Conservation (phyloP, 2,888 invertebrate genomes). For the Eupithecia dodoneata region DNA sequence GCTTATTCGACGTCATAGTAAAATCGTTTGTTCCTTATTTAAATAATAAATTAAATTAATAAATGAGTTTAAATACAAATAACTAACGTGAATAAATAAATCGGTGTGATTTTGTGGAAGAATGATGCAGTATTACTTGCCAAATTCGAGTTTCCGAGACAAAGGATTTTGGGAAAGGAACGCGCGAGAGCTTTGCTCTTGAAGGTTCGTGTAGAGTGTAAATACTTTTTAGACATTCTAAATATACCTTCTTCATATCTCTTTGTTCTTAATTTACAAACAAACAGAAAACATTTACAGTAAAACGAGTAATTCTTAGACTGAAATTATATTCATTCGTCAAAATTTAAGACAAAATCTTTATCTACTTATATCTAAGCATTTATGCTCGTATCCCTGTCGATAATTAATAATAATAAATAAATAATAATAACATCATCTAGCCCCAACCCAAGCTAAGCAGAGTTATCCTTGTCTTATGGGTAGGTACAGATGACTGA, state of each 20-base stretch:
- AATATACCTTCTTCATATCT: background rate
- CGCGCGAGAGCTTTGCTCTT: background rate
- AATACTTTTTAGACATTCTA: background rate
- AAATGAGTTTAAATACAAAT: background rate
- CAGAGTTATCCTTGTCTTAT: too few species aligned
- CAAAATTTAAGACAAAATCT: too few species aligned
- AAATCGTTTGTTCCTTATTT: conserved; percentile 22
- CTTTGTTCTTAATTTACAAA: background rate
- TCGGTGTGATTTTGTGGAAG: conserved; percentile 6
- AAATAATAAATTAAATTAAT: conserved; percentile 5
- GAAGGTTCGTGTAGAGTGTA: background rate
- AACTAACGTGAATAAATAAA: background rate
- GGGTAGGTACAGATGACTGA: too few species aligned
- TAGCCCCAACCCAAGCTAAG: too few species aligned
- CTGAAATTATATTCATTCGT: too few species aligned
- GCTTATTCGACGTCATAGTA: conserved; percentile 38
- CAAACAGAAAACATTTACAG: background rate
- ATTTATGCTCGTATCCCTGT: too few species aligned
- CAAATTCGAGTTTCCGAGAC: conserved; percentile 19
- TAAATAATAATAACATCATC: too few species aligned
- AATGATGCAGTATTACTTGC: conserved; percentile 3
- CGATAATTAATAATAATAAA: too few species aligned
- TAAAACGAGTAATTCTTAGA: background rate
- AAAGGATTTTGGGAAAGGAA: conserved; percentile 29
- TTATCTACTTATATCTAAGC: too few species aligned